These are phyloP conservation scores for Dexiosoma caninum DNA, from an alignment of 2,888 invertebrate genomes.

Conservation along the genomic window DNA sequence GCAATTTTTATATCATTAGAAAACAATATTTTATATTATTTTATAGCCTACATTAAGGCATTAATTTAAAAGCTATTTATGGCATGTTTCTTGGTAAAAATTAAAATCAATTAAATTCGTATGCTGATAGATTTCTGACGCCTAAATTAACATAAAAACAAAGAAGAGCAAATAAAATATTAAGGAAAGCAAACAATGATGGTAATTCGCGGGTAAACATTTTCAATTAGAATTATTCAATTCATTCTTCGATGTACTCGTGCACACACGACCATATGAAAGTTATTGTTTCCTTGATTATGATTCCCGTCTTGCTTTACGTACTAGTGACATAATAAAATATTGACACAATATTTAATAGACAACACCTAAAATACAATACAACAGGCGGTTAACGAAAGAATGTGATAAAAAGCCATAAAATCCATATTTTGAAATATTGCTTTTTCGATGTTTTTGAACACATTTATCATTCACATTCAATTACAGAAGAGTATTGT, in stretches of 20 bases:
- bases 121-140: neutral
- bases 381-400: neutral
- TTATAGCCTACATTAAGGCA: neutral
- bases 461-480: constrained; percentile 7
- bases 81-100: too few relatives aligned
- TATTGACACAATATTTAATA: neutral
- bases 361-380: neutral
- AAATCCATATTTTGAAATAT: neutral
- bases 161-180: neutral
- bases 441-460: neutral
- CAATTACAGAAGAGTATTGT: constrained; percentile 5
- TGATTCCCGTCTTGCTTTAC: too few relatives aligned
- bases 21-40: neutral
- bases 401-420: neutral
- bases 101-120: too few relatives aligned
- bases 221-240: neutral
- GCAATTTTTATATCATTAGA: too few relatives aligned
- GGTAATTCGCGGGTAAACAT: neutral
- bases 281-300: neutral
- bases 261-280: neutral
- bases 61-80: neutral
- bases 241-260: neutral
- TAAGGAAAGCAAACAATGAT: neutral
- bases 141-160: constrained; percentile 3
- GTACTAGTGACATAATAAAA: constrained; percentile 20